Conservation (phyloP, 2,888 invertebrate genomes). For the Ormyrus nitidulus region DNA sequence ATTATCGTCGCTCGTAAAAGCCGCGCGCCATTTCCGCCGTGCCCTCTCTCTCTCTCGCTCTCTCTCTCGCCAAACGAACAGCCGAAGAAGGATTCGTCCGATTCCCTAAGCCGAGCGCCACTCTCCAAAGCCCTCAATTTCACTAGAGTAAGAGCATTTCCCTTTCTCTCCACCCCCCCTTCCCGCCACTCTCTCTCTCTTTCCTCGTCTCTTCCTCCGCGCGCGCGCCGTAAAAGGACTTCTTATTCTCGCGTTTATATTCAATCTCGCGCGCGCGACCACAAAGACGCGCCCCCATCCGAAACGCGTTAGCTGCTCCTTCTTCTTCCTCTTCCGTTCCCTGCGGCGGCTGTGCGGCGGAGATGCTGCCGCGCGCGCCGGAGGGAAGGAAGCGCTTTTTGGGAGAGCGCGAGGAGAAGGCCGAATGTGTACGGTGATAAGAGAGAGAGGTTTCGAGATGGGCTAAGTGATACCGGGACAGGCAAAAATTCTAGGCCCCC, state of each 20-base stretch:
- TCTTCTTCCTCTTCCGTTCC: conserved; percentile 21
- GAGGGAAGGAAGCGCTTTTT: background rate
- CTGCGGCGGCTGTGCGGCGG: conserved; percentile 42
- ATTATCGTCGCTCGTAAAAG: conserved; percentile 51
- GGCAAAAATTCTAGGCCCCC: too few relatives aligned
- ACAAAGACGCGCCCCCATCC: conserved; percentile 66
- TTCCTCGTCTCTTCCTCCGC: background rate
- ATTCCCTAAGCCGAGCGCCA: conserved; percentile 66
- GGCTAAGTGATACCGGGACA: background rate
- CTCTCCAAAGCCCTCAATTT: conserved; percentile 72
- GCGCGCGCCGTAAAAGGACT: conserved; percentile 73
- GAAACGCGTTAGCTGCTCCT: conserved; percentile 70
- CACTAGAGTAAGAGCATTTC: conserved; percentile 70
- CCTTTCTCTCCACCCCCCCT: conserved; percentile 8
- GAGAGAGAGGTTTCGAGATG: background rate
- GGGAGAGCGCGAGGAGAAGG: background rate
- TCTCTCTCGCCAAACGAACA: conserved; percentile 55
- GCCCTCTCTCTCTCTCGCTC: background rate
- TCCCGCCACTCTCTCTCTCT: conserved; percentile 31
- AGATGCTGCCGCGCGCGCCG: background rate
- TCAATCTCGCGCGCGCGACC: conserved; percentile 68
- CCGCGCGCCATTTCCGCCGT: background rate
- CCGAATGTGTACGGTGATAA: conserved; percentile 38
- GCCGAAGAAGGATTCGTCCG: conserved; percentile 60
- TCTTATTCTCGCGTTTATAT: conserved; percentile 75